Percentiles rank a stretch among this genome's conserved stretches.
Evolutionary conservation across 2,797 vertebrate species (phyloP).

Genomic region (Spea hammondii): DNA sequence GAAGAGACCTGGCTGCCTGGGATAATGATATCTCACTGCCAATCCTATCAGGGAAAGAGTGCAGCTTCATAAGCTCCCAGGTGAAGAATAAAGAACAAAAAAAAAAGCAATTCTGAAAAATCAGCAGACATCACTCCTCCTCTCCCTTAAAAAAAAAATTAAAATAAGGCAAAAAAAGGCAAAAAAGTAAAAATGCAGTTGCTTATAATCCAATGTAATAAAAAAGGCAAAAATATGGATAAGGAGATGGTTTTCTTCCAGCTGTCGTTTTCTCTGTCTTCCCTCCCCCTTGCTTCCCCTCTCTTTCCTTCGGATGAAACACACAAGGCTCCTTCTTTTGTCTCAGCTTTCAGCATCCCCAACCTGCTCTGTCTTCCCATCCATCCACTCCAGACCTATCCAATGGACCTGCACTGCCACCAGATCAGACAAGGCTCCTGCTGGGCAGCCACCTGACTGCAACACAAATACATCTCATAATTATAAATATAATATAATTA

Average conservation of each 20-base stretch:
- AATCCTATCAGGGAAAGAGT: constrained; percentile 38
- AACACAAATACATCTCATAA: not conserved
- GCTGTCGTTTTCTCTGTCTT: constrained; percentile 28
- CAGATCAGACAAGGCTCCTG: constrained; percentile 7
- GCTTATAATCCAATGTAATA: constrained; percentile 66
- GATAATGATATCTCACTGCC: constrained; percentile 51
- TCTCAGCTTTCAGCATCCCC: constrained; percentile 51
- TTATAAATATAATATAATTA: not conserved
- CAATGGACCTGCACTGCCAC: constrained; percentile 33
- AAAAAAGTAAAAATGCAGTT: constrained; percentile 58
- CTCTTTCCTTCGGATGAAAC: constrained; percentile 36
- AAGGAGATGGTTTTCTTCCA: constrained; percentile 61
- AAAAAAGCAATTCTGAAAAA: constrained; percentile 4
- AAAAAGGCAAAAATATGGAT: constrained; percentile 58
- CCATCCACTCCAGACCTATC: constrained; percentile 26
- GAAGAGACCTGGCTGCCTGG: constrained; percentile 45
- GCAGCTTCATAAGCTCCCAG: constrained; percentile 28
- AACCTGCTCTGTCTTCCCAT: constrained; percentile 38
- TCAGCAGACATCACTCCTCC: not conserved
- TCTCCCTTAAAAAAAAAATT: not conserved
- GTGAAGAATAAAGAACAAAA: not conserved
- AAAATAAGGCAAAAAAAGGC: not conserved
- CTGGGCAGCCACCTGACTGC: constrained; percentile 30
- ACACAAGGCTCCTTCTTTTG: constrained; percentile 44
- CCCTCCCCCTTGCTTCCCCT: constrained; percentile 46